These are phyloP conservation scores for Drosophila suzukii DNA, from an alignment of 1,140 invertebrate species.

Conservation along the genomic window DNA sequence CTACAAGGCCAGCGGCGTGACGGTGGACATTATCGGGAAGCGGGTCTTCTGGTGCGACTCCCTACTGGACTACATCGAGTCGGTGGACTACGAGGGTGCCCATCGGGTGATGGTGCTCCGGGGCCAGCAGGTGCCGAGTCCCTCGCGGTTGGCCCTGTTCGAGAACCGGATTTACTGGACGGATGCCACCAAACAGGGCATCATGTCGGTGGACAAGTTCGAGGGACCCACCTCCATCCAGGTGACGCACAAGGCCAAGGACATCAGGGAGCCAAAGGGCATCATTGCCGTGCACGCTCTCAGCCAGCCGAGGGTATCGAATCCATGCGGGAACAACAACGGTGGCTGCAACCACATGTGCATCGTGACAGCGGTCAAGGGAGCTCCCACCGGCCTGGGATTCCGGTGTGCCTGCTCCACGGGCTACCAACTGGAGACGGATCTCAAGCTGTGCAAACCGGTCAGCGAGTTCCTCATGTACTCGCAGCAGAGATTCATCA, in stretches of 20 bases:
- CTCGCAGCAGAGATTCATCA: conserved; percentile 98
- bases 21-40: conserved; percentile 94
- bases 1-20: conserved; percentile 94
- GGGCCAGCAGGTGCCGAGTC: conserved; percentile 94
- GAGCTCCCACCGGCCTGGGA: conserved; percentile 91
- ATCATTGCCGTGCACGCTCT: conserved; percentile 92
- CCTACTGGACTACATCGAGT: conserved; percentile 98
- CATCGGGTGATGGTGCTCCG: conserved; percentile 91
- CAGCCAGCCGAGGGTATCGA: conserved; percentile 90
- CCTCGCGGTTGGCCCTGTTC: conserved; percentile 93
- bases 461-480: conserved; percentile 98
- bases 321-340: conserved; percentile 96
- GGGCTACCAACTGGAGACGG: conserved; percentile 91
- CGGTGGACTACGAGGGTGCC: conserved; percentile 96
- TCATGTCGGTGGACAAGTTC: conserved; percentile 96
- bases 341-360: conserved; percentile 98
- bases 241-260: conserved; percentile 91
- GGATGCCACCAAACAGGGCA: conserved; percentile 97
- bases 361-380: conserved; percentile 92
- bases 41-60: conserved; percentile 98
- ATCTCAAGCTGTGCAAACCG: conserved; percentile 93
- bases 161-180: conserved; percentile 98
- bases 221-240: conserved; percentile 91
- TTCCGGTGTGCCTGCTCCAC: conserved; percentile 97
- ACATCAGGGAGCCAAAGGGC: conserved; percentile 93